Base-by-base conservation (phyloP, 2,113 vertebrate species). In the Erythrocercus mccallii region DNA sequence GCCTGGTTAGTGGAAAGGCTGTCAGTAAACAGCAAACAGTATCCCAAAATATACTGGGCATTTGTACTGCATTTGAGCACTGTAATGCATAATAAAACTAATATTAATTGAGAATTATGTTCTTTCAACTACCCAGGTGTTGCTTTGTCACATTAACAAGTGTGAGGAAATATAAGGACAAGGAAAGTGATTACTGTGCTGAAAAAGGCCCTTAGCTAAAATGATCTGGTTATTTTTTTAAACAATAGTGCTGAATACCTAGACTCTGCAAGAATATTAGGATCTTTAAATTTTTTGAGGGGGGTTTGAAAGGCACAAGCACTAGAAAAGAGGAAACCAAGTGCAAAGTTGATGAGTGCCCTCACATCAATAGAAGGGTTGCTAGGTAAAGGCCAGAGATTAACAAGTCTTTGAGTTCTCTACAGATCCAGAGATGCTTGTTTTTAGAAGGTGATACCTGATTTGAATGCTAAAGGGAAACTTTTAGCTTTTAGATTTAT, bases 331-430 rank as follows among this genome's bases (percentile, higher is more conserved):
- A 70, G 31, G 24, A 50, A 92, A 38, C 14, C 17, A 42, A 33
- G 31, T 84, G n/a, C 42, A 48, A 25, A 37, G 62, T 57, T 53
- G 37, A 3, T 28, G 48, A 45, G 21, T 62, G 27, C 35, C 30
- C 19, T 86, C 31, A 24, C 15, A 9, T 44, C 27, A 33, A 0
- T 54, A 10, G 47, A 61, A 66, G 5, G 8, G 2, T 56, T 69
- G 10, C 21, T 64, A 1, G 0, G 0, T 54, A 37, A 48, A 42
- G 7, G 13, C 18, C 51, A 14, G 50, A 56, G 54, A 40, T 60
- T 38, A 64, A 31, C 3, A 23, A 69, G 11, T 48, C 8, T 65
- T 60, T 1, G 10, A 17, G 24, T 2, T 85, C 28, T 58, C 33
- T 78, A 37, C 44, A 33, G 69, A 44, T 37, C 27, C 65, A 64